phyloP scores from a whole-genome alignment of 2,888 invertebrate genomes.

The Tenthredo livida region DNA sequence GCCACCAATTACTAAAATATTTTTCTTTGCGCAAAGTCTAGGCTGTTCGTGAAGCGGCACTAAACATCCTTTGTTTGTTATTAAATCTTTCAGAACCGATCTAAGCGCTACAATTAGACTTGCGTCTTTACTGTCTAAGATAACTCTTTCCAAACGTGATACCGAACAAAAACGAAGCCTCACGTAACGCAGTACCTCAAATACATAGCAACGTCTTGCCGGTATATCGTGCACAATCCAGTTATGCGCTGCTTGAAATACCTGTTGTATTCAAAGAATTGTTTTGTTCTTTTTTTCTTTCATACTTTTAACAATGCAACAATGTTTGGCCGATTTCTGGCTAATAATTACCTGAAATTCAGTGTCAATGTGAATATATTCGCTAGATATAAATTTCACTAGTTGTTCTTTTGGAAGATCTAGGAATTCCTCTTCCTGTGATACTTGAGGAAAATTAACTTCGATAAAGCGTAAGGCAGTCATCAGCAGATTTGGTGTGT shows the following conservation, averaged over 20 bases:
- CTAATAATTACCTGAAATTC: slow-evolving; percentile 87
- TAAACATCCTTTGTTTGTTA: slow-evolving; percentile 87
- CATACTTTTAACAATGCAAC: background rate
- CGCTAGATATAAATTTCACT: slow-evolving; percentile 89
- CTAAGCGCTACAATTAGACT: slow-evolving; percentile 90
- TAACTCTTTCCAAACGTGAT: slow-evolving; percentile 87
- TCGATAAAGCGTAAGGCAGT: slow-evolving; percentile 91
- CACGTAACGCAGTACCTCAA: slow-evolving; percentile 91
- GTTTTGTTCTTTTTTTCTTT: background rate
- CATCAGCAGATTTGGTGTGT: slow-evolving; percentile 88
- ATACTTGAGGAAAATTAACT: slow-evolving; percentile 90
- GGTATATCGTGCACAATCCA: slow-evolving; percentile 93
- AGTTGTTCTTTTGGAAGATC: slow-evolving; percentile 90
- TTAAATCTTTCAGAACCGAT: slow-evolving; percentile 89
- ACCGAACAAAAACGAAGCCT: slow-evolving; percentile 91
- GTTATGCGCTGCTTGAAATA: slow-evolving; percentile 90
- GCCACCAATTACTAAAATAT: slow-evolving; percentile 93
- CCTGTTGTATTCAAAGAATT: slow-evolving; percentile 77
- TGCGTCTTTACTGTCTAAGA: slow-evolving; percentile 89
- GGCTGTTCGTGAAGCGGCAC: slow-evolving; percentile 89
- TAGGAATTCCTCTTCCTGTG: slow-evolving; percentile 90
- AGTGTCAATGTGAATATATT: slow-evolving; percentile 92
- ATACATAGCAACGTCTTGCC: slow-evolving; percentile 89
- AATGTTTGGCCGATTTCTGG: background rate
- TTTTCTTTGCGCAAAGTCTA: slow-evolving; percentile 91